phyloP scores from a whole-genome alignment of 1,140 invertebrate genomes.

The Mizuhopecten yessoensis region DNA sequence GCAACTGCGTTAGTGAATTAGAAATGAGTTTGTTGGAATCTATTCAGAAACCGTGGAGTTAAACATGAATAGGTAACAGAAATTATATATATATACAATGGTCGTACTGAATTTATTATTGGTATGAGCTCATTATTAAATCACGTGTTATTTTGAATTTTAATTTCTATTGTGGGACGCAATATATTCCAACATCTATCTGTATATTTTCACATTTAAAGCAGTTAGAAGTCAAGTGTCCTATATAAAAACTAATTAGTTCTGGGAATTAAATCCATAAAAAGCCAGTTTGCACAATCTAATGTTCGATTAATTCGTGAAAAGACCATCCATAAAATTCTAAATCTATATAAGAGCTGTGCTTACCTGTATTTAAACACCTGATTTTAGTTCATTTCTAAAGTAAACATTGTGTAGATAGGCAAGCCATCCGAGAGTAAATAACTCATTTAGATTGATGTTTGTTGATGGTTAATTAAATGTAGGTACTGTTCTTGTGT shows the following conservation, averaged over 20 bases:
- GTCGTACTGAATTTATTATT: not conserved
- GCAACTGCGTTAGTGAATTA: not conserved
- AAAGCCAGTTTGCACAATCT: not conserved
- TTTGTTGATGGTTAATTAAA: not conserved
- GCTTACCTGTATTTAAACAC: not conserved
- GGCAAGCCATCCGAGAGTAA: not conserved
- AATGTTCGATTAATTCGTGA: constrained; percentile 17
- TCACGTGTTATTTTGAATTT: constrained; percentile 27
- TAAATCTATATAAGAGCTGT: not conserved
- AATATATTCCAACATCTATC: not conserved
- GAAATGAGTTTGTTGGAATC: constrained; percentile 34
- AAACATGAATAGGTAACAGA: not conserved
- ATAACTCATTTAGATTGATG: not conserved
- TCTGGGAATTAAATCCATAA: not conserved
- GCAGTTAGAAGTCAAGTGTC: not conserved
- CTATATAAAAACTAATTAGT: not conserved
- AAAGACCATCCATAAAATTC: not conserved
- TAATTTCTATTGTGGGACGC: not conserved
- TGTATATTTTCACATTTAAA: not conserved
- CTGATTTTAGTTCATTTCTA: not conserved
- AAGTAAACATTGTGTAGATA: not conserved
- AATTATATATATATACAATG: constrained; percentile 16
- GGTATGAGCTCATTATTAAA: constrained; percentile 27
- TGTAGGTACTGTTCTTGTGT: not conserved
- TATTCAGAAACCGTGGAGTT: not conserved